phyloP scores from a whole-genome alignment of 2,888 invertebrate species.

The Lycia hirtaria region DNA sequence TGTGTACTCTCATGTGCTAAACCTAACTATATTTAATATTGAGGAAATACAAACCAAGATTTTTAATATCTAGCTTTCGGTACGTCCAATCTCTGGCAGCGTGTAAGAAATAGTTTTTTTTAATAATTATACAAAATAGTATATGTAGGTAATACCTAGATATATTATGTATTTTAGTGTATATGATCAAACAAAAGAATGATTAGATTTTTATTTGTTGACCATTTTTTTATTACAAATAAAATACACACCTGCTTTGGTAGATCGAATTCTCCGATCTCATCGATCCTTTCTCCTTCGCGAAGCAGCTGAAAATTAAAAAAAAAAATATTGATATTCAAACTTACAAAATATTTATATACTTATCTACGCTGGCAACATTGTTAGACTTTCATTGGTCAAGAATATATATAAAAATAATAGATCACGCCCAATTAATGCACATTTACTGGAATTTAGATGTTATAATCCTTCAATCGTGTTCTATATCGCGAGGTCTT shows the following conservation, averaged over 20 bases:
- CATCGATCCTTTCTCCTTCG: constrained; percentile 59
- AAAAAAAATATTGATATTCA: neutral
- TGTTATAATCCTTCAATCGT: no score
- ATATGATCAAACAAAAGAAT: no score
- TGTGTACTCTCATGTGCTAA: no score
- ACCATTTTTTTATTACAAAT: neutral
- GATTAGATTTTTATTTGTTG: no score
- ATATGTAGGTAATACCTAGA: no score
- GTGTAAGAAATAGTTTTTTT: constrained; percentile 49
- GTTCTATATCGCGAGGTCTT: no score
- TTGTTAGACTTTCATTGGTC: neutral
- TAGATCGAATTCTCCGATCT: constrained; percentile 52
- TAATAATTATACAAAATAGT: neutral
- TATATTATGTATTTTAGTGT: no score
- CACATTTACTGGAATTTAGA: no score
- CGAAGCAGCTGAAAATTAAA: constrained; percentile 61
- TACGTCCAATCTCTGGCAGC: constrained; percentile 63
- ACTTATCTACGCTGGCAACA: neutral
- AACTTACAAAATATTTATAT: neutral
- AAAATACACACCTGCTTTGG: constrained; percentile 53
- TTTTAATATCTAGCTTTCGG: constrained; percentile 60
- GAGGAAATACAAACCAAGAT: constrained; percentile 43
- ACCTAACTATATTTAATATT: no score
- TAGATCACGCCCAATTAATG: no score
- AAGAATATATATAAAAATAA: no score